Evolutionary conservation across 2,113 vertebrate species (phyloP).

Genomic region (Varanus salvator): DNA sequence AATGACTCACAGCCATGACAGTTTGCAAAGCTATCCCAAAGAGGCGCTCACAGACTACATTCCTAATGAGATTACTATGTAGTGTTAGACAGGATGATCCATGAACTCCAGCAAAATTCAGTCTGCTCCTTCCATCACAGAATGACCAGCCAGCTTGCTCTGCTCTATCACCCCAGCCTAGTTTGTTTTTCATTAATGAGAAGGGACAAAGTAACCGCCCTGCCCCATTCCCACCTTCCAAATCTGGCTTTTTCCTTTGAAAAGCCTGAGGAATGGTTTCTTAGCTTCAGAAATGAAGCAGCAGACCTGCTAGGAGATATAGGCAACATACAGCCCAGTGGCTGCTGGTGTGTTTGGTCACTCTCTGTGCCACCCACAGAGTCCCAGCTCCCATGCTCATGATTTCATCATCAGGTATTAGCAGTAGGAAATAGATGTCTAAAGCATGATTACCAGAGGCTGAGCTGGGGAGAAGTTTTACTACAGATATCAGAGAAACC

Average conservation of each 20-base stretch:
- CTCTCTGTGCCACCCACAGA: no score
- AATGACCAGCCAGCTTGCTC: neutral
- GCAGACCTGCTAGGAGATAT: neutral
- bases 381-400: no score
- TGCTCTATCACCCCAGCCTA: no score
- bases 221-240: neutral
- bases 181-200: neutral
- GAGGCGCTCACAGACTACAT: slow-evolving; percentile 3
- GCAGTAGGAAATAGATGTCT: no score
- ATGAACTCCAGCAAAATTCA: neutral
- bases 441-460: no score
- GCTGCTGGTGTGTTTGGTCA: no score
- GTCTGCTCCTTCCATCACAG: neutral
- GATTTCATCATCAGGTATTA: no score
- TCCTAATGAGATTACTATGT: slow-evolving; percentile 4
- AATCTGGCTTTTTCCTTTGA: neutral
- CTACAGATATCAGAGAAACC: no score
- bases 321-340: no score
- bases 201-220: neutral
- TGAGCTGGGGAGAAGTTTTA: no score
- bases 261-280: neutral
- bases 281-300: neutral
- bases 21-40: slow-evolving; percentile 23
- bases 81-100: slow-evolving; percentile 3
- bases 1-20: neutral